Evolutionary conservation across 2,888 invertebrate species (phyloP), one percentile per base, ranked within the genome.

Genomic region (Pristionchus mayeri): DNA sequence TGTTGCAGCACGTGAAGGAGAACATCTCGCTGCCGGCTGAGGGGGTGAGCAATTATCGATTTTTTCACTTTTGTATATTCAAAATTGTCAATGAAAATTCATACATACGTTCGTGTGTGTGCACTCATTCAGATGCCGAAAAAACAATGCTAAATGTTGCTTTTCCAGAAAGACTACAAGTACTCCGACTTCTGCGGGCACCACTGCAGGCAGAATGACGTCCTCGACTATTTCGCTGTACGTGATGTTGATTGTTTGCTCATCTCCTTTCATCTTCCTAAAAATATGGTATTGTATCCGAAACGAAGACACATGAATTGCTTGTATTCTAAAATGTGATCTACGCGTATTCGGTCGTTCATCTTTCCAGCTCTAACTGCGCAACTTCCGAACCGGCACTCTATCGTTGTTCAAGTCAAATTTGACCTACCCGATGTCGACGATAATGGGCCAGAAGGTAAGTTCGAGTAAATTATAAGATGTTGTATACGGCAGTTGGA

Each of bases 121-220:
- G 7, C 18, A 13, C 34, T 63, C 6, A 34, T 11, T 34, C 27
- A 18, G 4, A 18, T 1, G 34, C 13, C 63, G 40, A 44, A 9
- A 9, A 13, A 44, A 13, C 7, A 44, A 44, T 44, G 13, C 54
- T 44, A 9, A 13, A 44, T 44, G 54, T 44, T 24, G 21, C 16
- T 21, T 13, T n/a, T 71, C 9, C 71, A 71, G 37, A 71, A 44
- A 44, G 40, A 71, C 24, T 24, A 13, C 71, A 71, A 24, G 0
- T 82, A 90, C 86, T 82, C 85, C 2, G 87, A 91, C 60, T 90
- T 92, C 84, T 92, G 92, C 84, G 91, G 91, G 0, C 89, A 88
- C 16, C 92, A 91, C 81, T 92, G 92, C 80, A 88, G 90, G 21
- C 86, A 91, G 37, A 92, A 91, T 79, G 85, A 85, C 54, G 87